A percentile compares a stretch with the other conserved stretches of the same genome.
phyloP scores from a whole-genome alignment of 2,113 vertebrate genomes.

The Scolopax mira region DNA sequence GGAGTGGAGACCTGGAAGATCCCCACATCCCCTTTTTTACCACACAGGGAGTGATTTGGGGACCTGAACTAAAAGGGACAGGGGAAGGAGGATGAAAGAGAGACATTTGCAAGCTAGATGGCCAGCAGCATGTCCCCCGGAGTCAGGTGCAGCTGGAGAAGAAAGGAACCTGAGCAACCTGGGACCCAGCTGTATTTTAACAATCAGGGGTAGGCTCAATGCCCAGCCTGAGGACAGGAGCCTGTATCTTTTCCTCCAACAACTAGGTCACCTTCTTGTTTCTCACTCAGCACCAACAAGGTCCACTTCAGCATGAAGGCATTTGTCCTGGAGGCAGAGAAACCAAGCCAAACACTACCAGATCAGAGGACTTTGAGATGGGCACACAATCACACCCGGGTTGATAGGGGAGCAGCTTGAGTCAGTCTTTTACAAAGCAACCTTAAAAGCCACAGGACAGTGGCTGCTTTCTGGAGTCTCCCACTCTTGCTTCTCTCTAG shows the following conservation, averaged over 20 bases:
- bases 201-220: not conserved
- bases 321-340: not conserved
- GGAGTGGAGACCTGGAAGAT: not conserved
- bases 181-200: not conserved
- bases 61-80: not conserved
- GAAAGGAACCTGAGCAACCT: not conserved
- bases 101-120: not conserved
- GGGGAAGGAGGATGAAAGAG: not conserved
- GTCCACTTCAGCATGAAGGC: not conserved
- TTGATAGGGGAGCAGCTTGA: not conserved
- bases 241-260: not conserved
- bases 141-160: not conserved
- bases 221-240: not conserved
- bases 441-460: not conserved
- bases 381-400: fast-evolving
- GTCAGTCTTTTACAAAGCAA: not conserved
- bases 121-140: not conserved
- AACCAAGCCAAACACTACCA: not conserved
- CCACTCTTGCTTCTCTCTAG: not conserved
- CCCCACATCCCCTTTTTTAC: not conserved
- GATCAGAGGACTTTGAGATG: not conserved
- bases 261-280: not conserved
- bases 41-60: not conserved
- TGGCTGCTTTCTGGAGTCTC: not conserved
- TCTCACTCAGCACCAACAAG: not conserved